A percentile compares a stretch with the other conserved stretches of the same genome.
Evolutionary conservation across 2,113 vertebrate species (phyloP).

Genomic region (Callospermophilus lateralis): DNA sequence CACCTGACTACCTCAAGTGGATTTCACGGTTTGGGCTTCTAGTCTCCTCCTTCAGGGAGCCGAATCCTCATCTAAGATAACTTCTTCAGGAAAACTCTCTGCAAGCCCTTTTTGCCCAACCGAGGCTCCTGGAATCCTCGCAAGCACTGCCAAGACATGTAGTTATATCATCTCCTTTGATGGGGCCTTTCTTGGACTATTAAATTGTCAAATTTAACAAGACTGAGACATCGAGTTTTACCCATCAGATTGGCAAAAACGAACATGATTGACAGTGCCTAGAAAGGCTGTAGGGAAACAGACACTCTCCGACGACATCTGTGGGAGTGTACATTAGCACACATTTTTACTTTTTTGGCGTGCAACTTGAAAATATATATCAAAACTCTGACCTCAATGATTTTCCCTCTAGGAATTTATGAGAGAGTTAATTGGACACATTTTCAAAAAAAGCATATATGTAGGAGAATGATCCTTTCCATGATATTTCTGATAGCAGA

Average conservation of each 20-base stretch:
- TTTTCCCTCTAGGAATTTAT: conserved; percentile 69
- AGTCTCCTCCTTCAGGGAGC: not conserved
- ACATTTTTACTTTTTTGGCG: not conserved
- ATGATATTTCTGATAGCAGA: conserved; percentile 15
- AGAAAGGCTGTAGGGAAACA: conserved; percentile 44
- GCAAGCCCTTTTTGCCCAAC: not conserved
- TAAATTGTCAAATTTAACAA: conserved; percentile 76
- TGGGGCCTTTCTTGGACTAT: conserved; percentile 57
- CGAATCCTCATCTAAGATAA: not conserved
- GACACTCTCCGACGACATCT: not conserved
- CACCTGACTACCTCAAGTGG: not conserved
- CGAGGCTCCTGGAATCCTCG: not conserved
- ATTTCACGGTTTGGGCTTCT: not conserved
- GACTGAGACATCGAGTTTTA: conserved; percentile 56
- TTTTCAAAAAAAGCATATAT: conserved; percentile 35
- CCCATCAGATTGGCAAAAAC: conserved; percentile 45
- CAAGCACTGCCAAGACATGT: not conserved
- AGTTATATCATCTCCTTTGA: conserved; percentile 23
- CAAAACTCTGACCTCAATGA: conserved; percentile 37
- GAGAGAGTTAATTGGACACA: conserved; percentile 58
- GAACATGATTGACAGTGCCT: conserved; percentile 62
- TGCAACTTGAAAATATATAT: conserved; percentile 50
- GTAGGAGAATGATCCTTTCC: conserved; percentile 23
- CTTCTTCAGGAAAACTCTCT: conserved; percentile 35
- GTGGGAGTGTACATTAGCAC: not conserved